phyloP scores from a whole-genome alignment of 1,140 invertebrate genomes.

The Galleria mellonella region DNA sequence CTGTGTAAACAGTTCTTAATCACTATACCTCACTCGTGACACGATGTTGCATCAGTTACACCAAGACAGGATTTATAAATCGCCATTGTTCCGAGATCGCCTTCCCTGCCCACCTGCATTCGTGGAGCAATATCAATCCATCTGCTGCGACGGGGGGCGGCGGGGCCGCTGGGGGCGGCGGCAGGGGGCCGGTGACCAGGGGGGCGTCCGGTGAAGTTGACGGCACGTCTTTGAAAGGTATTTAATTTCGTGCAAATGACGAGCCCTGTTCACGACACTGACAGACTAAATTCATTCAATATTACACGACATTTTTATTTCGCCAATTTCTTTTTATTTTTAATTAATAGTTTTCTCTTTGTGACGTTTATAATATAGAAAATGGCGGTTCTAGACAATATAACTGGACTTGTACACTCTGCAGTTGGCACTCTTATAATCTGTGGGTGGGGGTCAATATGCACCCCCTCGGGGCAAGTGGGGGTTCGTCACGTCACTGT shows the following conservation, averaged over 20 bases:
- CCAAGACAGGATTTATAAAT: conserved; percentile 46
- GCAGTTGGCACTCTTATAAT: conserved; percentile 44
- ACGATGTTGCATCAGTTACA: no score
- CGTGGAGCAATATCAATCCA: conserved; percentile 60
- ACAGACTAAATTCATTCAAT: conserved; percentile 4
- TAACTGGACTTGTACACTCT: conserved; percentile 23
- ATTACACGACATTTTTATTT: no score
- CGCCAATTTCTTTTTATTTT: no score
- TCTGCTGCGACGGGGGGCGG: conserved; percentile 30
- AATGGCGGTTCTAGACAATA: conserved; percentile 13
- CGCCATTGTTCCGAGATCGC: conserved; percentile 49
- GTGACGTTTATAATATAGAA: no score
- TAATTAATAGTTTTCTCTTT: no score
- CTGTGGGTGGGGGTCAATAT: conserved; percentile 34
- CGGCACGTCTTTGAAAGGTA: conserved; percentile 44
- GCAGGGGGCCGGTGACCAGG: conserved; percentile 1
- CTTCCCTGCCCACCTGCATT: conserved; percentile 51
- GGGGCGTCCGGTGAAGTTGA: conserved; percentile 8
- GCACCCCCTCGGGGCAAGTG: conserved; percentile 20
- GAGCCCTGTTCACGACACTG: conserved; percentile 14
- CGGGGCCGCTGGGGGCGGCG: conserved; percentile 3
- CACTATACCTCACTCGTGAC: no score
- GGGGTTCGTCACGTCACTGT: conserved; percentile 60
- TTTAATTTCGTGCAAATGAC: conserved; percentile 68
- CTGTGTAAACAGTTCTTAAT: no score